Conservation (phyloP, 2,797 vertebrate species). For the Lindbergichthys nudifrons region DNA sequence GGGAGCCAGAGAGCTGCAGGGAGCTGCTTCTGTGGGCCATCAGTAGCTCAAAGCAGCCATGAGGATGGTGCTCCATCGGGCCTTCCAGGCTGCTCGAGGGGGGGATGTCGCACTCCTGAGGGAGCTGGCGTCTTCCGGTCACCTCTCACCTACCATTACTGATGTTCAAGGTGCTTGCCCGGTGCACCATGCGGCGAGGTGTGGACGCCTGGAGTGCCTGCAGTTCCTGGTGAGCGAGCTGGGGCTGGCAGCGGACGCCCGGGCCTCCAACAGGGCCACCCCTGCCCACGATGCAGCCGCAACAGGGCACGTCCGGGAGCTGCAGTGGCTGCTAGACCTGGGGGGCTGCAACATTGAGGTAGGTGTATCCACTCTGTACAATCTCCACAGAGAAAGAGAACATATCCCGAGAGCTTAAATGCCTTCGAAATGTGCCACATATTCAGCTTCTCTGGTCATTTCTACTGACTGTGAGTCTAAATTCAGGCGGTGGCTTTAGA, state of each 20-base stretch:
- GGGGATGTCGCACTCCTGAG: conserved; percentile 82
- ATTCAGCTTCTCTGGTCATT: conserved; percentile 21
- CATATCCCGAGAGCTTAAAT: conserved; percentile 19
- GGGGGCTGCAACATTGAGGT: conserved; percentile 86
- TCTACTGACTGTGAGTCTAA: conserved; percentile 3
- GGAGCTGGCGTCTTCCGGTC: conserved; percentile 74
- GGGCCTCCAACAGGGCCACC: conserved; percentile 86
- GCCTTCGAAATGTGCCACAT: conserved; percentile 38
- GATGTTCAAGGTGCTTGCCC: conserved; percentile 87
- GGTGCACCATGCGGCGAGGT: conserved; percentile 87
- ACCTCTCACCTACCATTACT: conserved; percentile 67
- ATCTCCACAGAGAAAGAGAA: neutral
- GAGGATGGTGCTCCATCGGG: conserved; percentile 86
- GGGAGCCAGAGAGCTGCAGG: conserved; percentile 40
- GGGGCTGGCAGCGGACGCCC: conserved; percentile 76
- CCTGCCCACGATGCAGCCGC: conserved; percentile 88
- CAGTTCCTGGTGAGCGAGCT: conserved; percentile 83
- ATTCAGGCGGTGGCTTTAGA: conserved; percentile 29
- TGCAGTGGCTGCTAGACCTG: conserved; percentile 85
- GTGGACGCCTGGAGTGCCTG: conserved; percentile 85
- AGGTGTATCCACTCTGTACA: conserved; percentile 30
- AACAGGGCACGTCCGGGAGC: conserved; percentile 83
- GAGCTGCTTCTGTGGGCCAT: conserved; percentile 42
- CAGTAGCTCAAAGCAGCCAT: conserved; percentile 33
- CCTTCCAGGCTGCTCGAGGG: conserved; percentile 81